Conservation (phyloP, 2,113 vertebrate genomes). For the Mobula birostris region DNA sequence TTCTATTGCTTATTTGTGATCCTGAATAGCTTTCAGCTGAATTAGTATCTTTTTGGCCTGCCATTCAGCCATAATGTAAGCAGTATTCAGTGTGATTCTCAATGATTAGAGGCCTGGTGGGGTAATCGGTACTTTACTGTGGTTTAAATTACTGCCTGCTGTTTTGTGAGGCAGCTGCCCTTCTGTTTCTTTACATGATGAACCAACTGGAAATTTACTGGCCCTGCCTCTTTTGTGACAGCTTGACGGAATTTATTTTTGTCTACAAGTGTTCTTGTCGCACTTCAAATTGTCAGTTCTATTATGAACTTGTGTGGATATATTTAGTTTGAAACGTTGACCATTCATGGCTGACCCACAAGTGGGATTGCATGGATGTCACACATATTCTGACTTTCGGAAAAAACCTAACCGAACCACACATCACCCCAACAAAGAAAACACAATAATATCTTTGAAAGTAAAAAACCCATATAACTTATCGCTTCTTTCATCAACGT, state of each 20-base stretch:
- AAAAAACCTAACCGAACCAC: not conserved
- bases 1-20: too few relatives aligned
- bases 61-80: not conserved
- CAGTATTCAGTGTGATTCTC: not conserved
- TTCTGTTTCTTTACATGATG: not conserved
- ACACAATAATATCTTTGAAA: not conserved
- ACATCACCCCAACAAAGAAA: not conserved
- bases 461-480: not conserved
- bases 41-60: not conserved
- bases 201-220: not conserved
- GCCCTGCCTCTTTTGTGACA: conserved; percentile 10
- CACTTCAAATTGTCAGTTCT: not conserved
- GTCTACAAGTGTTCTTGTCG: not conserved
- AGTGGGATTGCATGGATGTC: not conserved
- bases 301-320: not conserved
- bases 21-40: not conserved
- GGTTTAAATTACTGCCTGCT: conserved; percentile 18
- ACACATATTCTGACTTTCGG: not conserved
- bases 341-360: not conserved
- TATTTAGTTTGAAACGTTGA: not conserved
- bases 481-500: not conserved
- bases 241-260: not conserved
- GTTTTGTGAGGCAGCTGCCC: conserved; percentile 10
- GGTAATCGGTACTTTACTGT: not conserved
- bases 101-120: not conserved